Evolutionary conservation across 2,888 invertebrate genomes (phyloP).

Genomic region (Microplitis manilae): DNA sequence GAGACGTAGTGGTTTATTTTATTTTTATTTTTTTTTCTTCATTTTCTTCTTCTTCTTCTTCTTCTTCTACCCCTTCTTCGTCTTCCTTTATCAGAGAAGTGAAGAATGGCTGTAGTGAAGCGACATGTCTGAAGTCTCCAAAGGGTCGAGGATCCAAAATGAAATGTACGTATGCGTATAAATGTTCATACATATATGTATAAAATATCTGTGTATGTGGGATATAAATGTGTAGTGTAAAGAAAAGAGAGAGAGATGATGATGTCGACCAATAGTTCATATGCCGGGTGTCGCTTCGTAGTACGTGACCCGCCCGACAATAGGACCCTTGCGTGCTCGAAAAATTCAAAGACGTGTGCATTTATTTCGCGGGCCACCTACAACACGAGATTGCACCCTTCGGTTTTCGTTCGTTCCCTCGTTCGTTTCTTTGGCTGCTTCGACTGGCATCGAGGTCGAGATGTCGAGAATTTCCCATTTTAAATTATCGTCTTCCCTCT

Average conservation of each 20-base stretch:
- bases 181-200: not conserved
- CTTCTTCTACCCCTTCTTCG: not conserved
- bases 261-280: constrained; percentile 62
- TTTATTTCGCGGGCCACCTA: constrained; percentile 57
- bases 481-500: not conserved
- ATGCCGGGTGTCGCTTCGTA: constrained; percentile 57
- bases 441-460: constrained; percentile 6
- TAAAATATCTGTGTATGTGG: constrained; percentile 7
- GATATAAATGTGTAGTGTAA: not conserved
- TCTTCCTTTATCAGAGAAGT: not conserved
- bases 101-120: constrained; percentile 20
- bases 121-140: constrained; percentile 24
- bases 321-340: constrained; percentile 51
- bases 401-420: constrained; percentile 28
- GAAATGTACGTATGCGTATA: constrained; percentile 11
- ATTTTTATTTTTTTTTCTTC: constrained; percentile 2
- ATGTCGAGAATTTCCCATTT: constrained; percentile 5
- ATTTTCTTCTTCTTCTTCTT: not conserved
- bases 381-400: constrained; percentile 53
- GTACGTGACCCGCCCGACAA: constrained; percentile 59
- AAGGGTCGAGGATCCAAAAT: constrained; percentile 6
- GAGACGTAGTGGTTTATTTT: constrained; percentile 33
- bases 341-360: constrained; percentile 58
- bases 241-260: constrained; percentile 47
- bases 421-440: not conserved